phyloP scores from a whole-genome alignment of 2,113 vertebrate species.

The Pedetes capensis region DNA sequence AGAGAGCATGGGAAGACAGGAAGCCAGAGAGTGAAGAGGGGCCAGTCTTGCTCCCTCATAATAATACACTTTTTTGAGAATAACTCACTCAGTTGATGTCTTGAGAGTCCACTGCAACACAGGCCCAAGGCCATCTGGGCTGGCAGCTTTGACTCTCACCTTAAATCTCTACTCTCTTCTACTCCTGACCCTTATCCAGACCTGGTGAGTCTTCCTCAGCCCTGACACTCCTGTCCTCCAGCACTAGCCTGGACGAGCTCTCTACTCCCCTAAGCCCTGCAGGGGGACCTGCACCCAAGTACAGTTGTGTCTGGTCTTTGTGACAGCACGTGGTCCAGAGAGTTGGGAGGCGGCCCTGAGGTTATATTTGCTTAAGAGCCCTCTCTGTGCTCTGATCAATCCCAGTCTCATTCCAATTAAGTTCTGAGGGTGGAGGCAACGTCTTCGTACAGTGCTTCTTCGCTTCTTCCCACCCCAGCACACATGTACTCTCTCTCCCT shows the following conservation, averaged over 20 bases:
- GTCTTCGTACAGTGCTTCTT: background rate
- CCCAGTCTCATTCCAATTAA: background rate
- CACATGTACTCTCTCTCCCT: background rate
- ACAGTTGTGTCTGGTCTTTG: background rate
- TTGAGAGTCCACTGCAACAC: background rate
- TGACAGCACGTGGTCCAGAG: background rate
- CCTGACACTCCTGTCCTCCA: background rate
- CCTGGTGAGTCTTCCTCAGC: background rate
- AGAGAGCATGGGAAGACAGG: no score
- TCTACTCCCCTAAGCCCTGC: background rate
- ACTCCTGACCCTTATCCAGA: background rate
- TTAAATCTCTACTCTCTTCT: background rate
- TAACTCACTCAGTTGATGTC: background rate
- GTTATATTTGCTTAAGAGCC: background rate
- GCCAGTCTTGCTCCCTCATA: background rate
- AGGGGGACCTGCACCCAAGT: background rate
- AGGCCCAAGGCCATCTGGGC: background rate
- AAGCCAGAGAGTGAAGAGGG: background rate
- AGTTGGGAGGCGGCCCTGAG: background rate
- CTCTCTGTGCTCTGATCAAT: background rate
- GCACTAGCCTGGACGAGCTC: background rate
- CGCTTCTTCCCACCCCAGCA: no score
- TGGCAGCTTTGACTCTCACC: background rate
- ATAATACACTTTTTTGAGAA: background rate
- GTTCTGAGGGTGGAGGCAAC: background rate